These are phyloP conservation scores for Cricetomys ansorgei DNA, from an alignment of 2,113 vertebrate species.

Conservation along the genomic window DNA sequence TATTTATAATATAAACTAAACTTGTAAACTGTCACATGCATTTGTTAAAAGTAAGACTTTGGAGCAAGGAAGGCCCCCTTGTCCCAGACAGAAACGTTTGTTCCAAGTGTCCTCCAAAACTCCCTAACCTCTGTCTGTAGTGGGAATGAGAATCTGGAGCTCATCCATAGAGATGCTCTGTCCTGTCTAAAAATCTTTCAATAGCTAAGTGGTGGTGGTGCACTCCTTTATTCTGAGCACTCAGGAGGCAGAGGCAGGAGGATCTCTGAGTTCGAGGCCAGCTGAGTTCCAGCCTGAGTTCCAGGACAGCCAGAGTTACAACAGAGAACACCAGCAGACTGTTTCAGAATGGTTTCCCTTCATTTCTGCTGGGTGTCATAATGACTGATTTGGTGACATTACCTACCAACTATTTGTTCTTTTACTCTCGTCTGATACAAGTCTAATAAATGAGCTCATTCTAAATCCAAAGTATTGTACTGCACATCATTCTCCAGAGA, in stretches of 20 bases:
- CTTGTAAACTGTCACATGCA: not conserved
- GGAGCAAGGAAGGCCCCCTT: not conserved
- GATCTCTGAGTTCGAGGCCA: too few relatives aligned
- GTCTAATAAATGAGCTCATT: not conserved
- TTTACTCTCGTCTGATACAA: not conserved
- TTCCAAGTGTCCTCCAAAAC: not conserved
- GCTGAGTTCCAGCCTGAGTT: too few relatives aligned
- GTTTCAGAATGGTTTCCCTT: not conserved
- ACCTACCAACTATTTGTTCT: not conserved
- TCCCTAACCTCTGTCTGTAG: not conserved
- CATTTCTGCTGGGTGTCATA: not conserved
- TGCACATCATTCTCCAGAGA: not conserved
- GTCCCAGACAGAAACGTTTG: not conserved
- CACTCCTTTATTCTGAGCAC: too few relatives aligned
- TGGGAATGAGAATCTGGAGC: not conserved
- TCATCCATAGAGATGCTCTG: not conserved
- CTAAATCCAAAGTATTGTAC: not conserved
- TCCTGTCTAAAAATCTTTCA: not conserved
- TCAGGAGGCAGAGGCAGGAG: too few relatives aligned
- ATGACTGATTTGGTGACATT: not conserved
- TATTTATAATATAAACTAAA: not conserved
- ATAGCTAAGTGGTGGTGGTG: too few relatives aligned
- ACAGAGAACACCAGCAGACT: not conserved
- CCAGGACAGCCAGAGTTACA: too few relatives aligned
- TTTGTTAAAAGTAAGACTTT: not conserved